These are phyloP conservation scores for Anhinga rufa DNA, from an alignment of 2,113 vertebrate genomes.

Conservation along the genomic window DNA sequence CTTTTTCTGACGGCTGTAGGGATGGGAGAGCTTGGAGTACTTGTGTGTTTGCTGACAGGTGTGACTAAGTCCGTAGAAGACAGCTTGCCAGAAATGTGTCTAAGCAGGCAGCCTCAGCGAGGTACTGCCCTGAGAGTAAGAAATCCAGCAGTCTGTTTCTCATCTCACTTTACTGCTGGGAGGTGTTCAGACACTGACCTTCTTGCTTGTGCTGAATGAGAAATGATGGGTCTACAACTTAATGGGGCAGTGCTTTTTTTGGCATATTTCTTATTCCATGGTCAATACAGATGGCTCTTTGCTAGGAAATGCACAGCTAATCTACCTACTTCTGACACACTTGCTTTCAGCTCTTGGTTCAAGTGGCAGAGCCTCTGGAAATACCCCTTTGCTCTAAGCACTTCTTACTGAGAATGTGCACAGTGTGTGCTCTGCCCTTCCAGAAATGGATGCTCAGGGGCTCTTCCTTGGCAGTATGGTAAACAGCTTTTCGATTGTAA, in stretches of 20 bases:
- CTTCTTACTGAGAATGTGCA: not conserved
- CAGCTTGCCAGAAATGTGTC: not conserved
- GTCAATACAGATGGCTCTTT: not conserved
- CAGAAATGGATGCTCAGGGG: not conserved
- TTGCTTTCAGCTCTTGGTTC: not conserved
- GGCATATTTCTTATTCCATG: not conserved
- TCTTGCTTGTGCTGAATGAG: not conserved
- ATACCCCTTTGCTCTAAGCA: not conserved
- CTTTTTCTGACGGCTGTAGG: not conserved
- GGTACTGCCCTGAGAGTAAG: not conserved
- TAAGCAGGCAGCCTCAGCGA: not conserved
- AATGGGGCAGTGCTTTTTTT: not conserved
- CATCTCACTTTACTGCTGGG: not conserved
- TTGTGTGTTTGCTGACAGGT: not conserved
- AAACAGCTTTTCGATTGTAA: not conserved
- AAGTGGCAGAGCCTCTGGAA: not conserved
- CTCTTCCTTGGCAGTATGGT: not conserved
- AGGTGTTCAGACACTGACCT: not conserved
- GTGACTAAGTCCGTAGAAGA: not conserved
- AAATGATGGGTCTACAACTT: not conserved
- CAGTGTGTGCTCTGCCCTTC: not conserved
- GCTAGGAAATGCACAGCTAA: not conserved
- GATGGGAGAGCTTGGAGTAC: not conserved
- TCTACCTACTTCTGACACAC: not conserved
- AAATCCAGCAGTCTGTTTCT: not conserved